Evolutionary conservation across 2,797 vertebrate species (phyloP).

Genomic region (Fistularia tabacaria): DNA sequence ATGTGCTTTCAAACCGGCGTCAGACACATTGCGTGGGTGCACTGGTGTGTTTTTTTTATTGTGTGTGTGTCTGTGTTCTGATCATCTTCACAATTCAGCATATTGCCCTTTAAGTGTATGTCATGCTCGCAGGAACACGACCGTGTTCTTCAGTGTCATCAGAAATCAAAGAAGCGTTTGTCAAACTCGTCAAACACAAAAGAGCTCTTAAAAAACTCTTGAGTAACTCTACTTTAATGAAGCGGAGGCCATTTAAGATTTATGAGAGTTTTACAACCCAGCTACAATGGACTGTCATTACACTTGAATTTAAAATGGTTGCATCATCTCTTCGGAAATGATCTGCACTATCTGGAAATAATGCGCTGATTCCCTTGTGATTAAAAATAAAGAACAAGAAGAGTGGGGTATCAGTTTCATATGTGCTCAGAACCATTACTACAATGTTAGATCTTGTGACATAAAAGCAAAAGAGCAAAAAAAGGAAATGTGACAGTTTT

Average conservation of each 20-base stretch:
- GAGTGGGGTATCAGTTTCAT: slow-evolving; percentile 34
- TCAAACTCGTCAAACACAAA: slow-evolving; percentile 50
- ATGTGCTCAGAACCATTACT: slow-evolving; percentile 44
- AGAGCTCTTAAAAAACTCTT: slow-evolving; percentile 13
- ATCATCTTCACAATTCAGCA: slow-evolving; percentile 16
- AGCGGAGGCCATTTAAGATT: slow-evolving; percentile 56
- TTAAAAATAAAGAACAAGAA: slow-evolving; percentile 50
- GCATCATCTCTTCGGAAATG: slow-evolving; percentile 65
- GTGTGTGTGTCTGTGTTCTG: slow-evolving; percentile 11
- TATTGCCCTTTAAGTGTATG: slow-evolving; percentile 47
- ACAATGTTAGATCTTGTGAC: slow-evolving; percentile 57
- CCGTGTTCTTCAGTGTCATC: slow-evolving; percentile 23
- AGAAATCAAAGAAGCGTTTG: slow-evolving; percentile 28
- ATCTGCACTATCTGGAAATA: slow-evolving; percentile 42
- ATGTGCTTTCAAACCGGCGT: slow-evolving; percentile 20
- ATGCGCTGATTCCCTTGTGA: slow-evolving; percentile 47
- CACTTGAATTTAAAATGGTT: slow-evolving; percentile 61
- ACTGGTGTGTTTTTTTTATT: slow-evolving; percentile 14
- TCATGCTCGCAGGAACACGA: slow-evolving; percentile 11
- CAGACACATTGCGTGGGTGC: slow-evolving; percentile 17
- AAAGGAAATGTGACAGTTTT: slow-evolving; percentile 31
- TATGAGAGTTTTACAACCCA: slow-evolving; percentile 50
- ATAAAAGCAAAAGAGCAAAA: slow-evolving; percentile 50
- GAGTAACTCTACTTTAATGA: slow-evolving; percentile 53
- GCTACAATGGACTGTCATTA: slow-evolving; percentile 67